Conservation (phyloP, 2,797 vertebrate genomes). For the Furcifer pardalis region DNA sequence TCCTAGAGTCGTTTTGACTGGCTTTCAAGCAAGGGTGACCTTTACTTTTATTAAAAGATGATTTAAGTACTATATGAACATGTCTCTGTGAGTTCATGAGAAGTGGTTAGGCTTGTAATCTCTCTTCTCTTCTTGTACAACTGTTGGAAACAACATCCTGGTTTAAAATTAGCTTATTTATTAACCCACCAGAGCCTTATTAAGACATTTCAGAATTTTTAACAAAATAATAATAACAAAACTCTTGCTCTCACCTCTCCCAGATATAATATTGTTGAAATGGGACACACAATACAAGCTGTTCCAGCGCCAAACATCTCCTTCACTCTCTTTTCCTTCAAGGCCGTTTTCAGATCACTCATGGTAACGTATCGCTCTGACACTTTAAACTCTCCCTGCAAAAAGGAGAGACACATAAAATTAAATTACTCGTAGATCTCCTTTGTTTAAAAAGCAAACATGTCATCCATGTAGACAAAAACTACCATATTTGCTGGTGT, state of each 20-base stretch:
- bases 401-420: not conserved
- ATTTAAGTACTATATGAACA: not conserved
- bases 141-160: no score
- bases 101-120: not conserved
- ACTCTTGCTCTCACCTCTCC: constrained; percentile 77
- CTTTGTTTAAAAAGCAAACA: not conserved
- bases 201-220: no score
- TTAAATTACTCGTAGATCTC: not conserved
- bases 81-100: not conserved
- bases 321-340: constrained; percentile 82
- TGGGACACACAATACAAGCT: constrained; percentile 85
- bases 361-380: constrained; percentile 87
- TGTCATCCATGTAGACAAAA: not conserved
- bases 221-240: rapidly evolving
- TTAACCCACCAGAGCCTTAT: not conserved
- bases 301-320: constrained; percentile 93
- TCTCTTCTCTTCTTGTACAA: not conserved
- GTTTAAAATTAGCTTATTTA: not conserved
- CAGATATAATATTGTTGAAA: constrained; percentile 83
- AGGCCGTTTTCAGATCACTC: constrained; percentile 78
- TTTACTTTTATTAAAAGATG: no score
- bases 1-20: no score
- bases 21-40: no score
- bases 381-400: constrained; percentile 88
- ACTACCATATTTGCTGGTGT: no score